Evolutionary conservation across 1,140 invertebrate genomes (phyloP).

Genomic region (Drosophila saltans): DNA sequence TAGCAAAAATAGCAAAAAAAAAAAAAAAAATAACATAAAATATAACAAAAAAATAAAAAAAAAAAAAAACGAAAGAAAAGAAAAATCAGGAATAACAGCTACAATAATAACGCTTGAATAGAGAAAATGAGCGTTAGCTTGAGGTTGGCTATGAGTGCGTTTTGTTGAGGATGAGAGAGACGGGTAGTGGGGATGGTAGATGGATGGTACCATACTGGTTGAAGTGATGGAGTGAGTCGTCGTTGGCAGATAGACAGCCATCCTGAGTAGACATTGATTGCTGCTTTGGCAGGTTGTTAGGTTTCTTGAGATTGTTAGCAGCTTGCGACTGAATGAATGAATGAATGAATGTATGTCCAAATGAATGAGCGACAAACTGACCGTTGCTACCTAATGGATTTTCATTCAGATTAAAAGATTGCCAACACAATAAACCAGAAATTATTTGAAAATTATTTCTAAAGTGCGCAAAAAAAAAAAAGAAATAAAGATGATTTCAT

Average conservation of each 20-base stretch:
- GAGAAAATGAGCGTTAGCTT: slow-evolving; percentile 25
- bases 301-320: slow-evolving; percentile 61
- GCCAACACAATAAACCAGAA: slow-evolving; percentile 1
- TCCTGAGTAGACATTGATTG: slow-evolving; percentile 73
- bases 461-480: neutral
- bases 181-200: neutral
- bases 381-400: slow-evolving; percentile 59
- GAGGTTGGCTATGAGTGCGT: slow-evolving; percentile 10
- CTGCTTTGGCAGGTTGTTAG: slow-evolving; percentile 78
- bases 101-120: slow-evolving; percentile 64
- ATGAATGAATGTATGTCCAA: slow-evolving; percentile 56
- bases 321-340: slow-evolving; percentile 59
- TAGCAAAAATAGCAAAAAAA: slow-evolving; percentile 55
- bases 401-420: slow-evolving; percentile 39
- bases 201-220: neutral
- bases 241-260: slow-evolving; percentile 45
- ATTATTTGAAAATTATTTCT: neutral
- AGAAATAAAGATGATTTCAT: neutral
- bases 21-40: slow-evolving; percentile 27
- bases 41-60: slow-evolving; percentile 1
- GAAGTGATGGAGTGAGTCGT: neutral
- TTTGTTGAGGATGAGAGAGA: too few species aligned
- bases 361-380: slow-evolving; percentile 50
- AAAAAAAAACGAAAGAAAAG: slow-evolving; percentile 27
- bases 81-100: slow-evolving; percentile 58